Conservation (phyloP, 2,888 invertebrate species). For the Athrips mouffetella region DNA sequence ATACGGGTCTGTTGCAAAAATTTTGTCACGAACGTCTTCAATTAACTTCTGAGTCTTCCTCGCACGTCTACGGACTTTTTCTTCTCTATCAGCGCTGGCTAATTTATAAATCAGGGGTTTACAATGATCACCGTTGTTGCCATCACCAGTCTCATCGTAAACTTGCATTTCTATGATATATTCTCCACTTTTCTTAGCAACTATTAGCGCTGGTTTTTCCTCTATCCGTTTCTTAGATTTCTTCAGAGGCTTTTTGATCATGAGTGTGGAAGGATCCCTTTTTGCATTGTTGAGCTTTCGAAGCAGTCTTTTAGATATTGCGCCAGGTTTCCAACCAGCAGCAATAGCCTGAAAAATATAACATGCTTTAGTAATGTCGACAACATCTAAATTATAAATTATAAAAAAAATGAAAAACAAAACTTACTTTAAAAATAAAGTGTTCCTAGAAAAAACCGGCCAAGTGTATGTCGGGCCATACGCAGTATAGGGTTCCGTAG, state of each 20-base stretch:
- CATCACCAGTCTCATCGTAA: constrained; percentile 28
- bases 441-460: too few species aligned
- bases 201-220: constrained; percentile 51
- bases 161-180: constrained; percentile 58
- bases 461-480: too few species aligned
- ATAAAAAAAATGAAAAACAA: constrained; percentile 1
- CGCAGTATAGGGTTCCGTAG: too few species aligned
- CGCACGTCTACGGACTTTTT: constrained; percentile 39
- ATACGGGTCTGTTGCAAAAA: constrained; percentile 42
- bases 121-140: constrained; percentile 29
- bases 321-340: constrained; percentile 65
- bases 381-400: not conserved
- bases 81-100: constrained; percentile 43
- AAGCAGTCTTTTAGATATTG: constrained; percentile 55
- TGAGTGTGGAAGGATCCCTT: constrained; percentile 27
- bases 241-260: constrained; percentile 33
- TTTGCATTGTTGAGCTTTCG: constrained; percentile 51
- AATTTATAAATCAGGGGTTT: constrained; percentile 56
- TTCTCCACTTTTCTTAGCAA: constrained; percentile 55
- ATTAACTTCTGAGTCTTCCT: constrained; percentile 36
- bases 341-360: constrained; percentile 41
- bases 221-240: constrained; percentile 44
- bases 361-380: constrained; percentile 16
- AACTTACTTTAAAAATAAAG: not conserved
- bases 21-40: constrained; percentile 36